These are phyloP conservation scores for Danio jaintianensis DNA, from an alignment of 2,797 vertebrate species.

Conservation along the genomic window DNA sequence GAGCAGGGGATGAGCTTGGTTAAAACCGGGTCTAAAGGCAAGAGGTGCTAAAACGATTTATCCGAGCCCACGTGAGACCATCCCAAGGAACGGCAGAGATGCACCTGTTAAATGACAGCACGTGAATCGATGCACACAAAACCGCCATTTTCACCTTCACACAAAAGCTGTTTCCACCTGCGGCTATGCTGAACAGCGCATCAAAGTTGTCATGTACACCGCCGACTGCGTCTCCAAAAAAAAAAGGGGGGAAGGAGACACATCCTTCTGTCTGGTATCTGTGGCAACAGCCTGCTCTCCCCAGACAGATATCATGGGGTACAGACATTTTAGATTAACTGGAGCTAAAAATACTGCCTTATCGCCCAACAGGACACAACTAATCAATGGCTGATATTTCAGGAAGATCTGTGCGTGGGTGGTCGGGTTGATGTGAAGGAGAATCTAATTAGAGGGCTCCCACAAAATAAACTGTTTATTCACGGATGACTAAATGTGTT, in stretches of 20 bases:
- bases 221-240: conserved; percentile 10
- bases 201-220: background rate
- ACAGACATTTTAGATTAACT: conserved; percentile 62
- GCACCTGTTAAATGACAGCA: background rate
- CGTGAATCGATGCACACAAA: conserved; percentile 10
- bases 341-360: conserved; percentile 63
- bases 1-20: conserved; percentile 4
- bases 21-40: conserved; percentile 7
- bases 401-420: conserved; percentile 40
- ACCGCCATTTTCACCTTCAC: conserved; percentile 1
- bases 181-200: background rate
- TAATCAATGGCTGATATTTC: conserved; percentile 61
- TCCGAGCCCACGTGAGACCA: conserved; percentile 1
- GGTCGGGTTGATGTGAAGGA: conserved; percentile 30
- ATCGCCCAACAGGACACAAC: conserved; percentile 57
- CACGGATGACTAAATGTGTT: conserved; percentile 8
- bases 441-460: conserved; percentile 31
- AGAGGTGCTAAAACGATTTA: conserved; percentile 39
- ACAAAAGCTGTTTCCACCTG: conserved; percentile 19
- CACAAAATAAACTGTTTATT: conserved; percentile 38
- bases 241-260: conserved; percentile 1
- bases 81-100: background rate
- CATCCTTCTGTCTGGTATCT: conserved; percentile 62
- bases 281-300: conserved; percentile 58
- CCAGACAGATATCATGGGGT: conserved; percentile 54